These are phyloP conservation scores for Propithecus deckenii DNA, from an alignment of 2,797 vertebrate species.

Conservation along the genomic window DNA sequence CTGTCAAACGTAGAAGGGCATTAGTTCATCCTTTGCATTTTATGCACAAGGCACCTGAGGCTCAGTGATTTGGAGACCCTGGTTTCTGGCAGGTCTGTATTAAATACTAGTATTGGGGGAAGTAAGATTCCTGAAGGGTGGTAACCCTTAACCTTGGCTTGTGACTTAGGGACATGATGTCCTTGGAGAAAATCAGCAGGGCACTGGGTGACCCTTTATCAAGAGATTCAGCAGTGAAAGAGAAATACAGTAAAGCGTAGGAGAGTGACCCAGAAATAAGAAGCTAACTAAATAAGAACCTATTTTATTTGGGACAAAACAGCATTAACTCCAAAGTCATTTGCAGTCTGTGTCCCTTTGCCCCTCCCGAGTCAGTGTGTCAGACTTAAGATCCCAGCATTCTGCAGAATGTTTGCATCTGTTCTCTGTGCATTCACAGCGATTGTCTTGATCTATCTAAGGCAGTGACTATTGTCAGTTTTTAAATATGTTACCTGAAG, in stretches of 20 bases:
- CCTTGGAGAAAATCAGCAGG: not conserved
- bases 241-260: not conserved
- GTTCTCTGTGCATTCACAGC: fast-evolving
- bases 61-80: not conserved
- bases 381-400: not conserved
- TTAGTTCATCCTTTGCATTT: too few relatives aligned
- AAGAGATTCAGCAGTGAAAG: not conserved
- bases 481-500: not conserved
- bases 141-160: not conserved
- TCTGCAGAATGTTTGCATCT: not conserved
- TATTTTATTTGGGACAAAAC: not conserved
- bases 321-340: not conserved
- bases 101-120: not conserved
- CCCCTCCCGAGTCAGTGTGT: fast-evolving
- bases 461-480: not conserved
- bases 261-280: not conserved
- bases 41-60: not conserved
- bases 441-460: not conserved
- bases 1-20: not conserved
- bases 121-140: not conserved
- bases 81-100: not conserved
- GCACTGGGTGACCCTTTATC: not conserved
- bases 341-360: not conserved
- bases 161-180: not conserved
- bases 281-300: not conserved